Evolutionary conservation across 2,888 invertebrate genomes (phyloP), one percentile per base, ranked within the genome.

Genomic region (Vanessa cardui): DNA sequence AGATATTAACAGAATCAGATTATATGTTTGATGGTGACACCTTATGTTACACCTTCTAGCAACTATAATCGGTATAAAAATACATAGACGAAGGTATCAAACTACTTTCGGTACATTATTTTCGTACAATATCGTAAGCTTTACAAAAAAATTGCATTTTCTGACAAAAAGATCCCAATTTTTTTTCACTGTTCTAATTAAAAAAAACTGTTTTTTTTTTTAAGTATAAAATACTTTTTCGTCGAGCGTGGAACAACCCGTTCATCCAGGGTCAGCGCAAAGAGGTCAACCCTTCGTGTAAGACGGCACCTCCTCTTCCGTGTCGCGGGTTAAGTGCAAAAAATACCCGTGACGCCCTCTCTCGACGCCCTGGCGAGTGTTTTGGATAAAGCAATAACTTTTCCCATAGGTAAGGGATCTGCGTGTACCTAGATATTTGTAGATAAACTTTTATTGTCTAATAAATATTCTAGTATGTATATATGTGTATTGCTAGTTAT

Each of bases 231-330:
- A 16, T 46, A 58, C 8, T 49, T 5, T 39, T 21, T 0, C 31
- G 64, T 61, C 21, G 70, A 66, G 58, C 16, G 67, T 21, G 67
- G 12, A 18, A n/a, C 15, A 64, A 45, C 44, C 72, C 73, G 18
- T 49, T 39, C 49, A 20, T 31, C 59, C 60, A 62, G 58, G 74
- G 74, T 73, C 73, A 73, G 50, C 66, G 64, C 64, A 64, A 67
- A 70, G 74, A 80, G 89, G 87, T 88, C 88, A 90, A 89, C 90
- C 90, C 90, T 90, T 89, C 85, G 83, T 80, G 79, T 78, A 87
- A 89, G 89, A 87, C 81, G 85, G 89, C 80, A 79, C 91, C 91
- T 90, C 92, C 92, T 88, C 79, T 92, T 92, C 85, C 90, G 85
- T 92, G 92, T 92, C 81, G 76, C 74, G 86, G 83, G 87, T 83